Evolutionary conservation across 2,888 invertebrate genomes (phyloP).

Genomic region (Chrysotoxum bicinctum): DNA sequence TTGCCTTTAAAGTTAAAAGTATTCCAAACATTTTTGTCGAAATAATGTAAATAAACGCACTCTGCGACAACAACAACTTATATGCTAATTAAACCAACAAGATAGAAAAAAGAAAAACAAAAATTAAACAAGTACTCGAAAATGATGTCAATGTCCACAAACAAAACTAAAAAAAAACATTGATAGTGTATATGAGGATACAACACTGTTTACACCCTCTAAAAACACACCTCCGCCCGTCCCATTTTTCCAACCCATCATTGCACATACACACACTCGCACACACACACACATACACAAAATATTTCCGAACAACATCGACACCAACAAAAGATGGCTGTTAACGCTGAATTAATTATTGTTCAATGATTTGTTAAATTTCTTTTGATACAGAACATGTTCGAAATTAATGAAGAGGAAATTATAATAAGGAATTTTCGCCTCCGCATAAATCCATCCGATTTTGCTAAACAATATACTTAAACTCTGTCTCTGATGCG

Average conservation of each 20-base stretch:
- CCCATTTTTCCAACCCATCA: not conserved
- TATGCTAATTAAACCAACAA: constrained; percentile 13
- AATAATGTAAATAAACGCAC: not conserved
- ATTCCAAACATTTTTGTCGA: not conserved
- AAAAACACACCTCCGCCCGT: not conserved
- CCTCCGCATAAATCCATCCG: constrained; percentile 17
- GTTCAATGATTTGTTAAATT: constrained; percentile 77
- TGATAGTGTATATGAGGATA: not conserved
- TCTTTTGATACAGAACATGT: constrained; percentile 72
- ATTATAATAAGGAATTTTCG: constrained; percentile 67
- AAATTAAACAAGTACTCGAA: not conserved
- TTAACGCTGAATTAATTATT: constrained; percentile 80
- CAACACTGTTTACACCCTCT: not conserved
- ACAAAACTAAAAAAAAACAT: constrained; percentile 6
- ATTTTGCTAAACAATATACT: not conserved
- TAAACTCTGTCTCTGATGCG: not conserved
- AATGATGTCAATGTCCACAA: constrained; percentile 48
- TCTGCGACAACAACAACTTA: not conserved
- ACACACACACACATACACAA: constrained; percentile 75
- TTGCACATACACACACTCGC: not conserved
- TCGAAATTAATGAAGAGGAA: constrained; percentile 72
- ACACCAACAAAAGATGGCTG: constrained; percentile 71
- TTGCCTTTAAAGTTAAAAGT: not conserved
- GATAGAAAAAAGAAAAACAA: not conserved
- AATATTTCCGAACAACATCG: constrained; percentile 71